Percentiles rank a stretch among this genome's conserved stretches.
Evolutionary conservation across 2,888 invertebrate genomes (phyloP).

Genomic region (Plagodis pulveraria): DNA sequence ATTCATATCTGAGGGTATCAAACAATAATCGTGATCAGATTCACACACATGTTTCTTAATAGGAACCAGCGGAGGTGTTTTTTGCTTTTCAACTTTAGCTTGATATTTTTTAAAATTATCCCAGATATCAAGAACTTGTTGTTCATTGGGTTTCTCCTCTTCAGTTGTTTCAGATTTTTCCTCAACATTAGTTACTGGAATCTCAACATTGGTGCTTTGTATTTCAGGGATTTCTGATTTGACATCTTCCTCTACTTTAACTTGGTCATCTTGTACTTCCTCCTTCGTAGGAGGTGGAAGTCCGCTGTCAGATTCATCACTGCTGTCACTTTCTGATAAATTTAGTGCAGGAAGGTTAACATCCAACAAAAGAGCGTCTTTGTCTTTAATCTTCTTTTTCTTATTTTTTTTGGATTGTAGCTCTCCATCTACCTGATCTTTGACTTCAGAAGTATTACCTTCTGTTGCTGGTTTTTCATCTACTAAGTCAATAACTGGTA

Average conservation of each 20-base stretch:
- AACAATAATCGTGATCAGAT: conserved; percentile 92
- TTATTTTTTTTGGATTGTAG: conserved; percentile 71
- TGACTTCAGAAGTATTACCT: conserved; percentile 62
- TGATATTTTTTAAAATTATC: conserved; percentile 91
- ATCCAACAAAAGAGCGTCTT: conserved; percentile 77
- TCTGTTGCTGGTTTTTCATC: conserved; percentile 66
- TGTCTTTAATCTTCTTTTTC: conserved; percentile 77
- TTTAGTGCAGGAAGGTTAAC: conserved; percentile 91
- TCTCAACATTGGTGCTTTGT: conserved; percentile 15
- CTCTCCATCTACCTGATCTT: conserved; percentile 60
- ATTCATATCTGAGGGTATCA: conserved; percentile 77
- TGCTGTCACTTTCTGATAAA: conserved; percentile 93
- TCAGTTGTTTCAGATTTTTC: conserved; percentile 53
- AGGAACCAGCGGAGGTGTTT: conserved; percentile 75
- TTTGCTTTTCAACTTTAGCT: conserved; percentile 87
- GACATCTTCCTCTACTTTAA: conserved; percentile 41
- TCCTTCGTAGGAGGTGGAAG: conserved; percentile 54
- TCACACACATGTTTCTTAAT: conserved; percentile 84
- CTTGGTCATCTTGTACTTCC: conserved; percentile 47
- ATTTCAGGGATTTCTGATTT: conserved; percentile 38
- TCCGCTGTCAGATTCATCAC: conserved; percentile 86
- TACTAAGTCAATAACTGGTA: conserved; percentile 70
- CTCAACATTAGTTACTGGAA: conserved; percentile 44
- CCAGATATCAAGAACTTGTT: conserved; percentile 89
- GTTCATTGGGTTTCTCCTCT: conserved; percentile 83